Percentiles rank a stretch among this genome's conserved stretches.
Evolutionary conservation across 2,797 vertebrate genomes (phyloP).

Genomic region (Peromyscus aztecus): DNA sequence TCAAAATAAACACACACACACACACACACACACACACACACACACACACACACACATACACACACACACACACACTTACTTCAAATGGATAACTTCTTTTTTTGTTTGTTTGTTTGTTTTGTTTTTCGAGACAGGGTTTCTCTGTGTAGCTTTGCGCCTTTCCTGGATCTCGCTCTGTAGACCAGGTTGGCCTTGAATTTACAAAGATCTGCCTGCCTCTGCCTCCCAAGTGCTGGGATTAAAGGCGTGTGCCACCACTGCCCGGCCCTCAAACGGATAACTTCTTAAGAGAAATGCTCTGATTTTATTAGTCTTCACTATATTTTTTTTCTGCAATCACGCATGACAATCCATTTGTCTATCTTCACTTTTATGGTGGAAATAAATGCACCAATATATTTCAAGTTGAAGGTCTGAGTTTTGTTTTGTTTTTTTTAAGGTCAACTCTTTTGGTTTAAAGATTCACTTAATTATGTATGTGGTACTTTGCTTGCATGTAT

Average conservation of each 20-base stretch:
- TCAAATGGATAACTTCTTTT: too few species aligned
- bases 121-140: too few species aligned
- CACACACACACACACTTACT: not conserved
- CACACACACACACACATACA: not conserved
- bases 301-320: slow-evolving; percentile 53
- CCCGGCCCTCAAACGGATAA: not conserved
- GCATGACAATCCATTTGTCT: not conserved
- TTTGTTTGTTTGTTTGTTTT: too few species aligned
- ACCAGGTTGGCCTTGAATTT: too few species aligned
- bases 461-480: not conserved
- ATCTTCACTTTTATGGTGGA: slow-evolving; percentile 45
- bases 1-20: not conserved
- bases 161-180: too few species aligned
- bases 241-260: too few species aligned
- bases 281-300: slow-evolving; percentile 21
- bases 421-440: not conserved
- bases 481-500: not conserved
- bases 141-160: too few species aligned
- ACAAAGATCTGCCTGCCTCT: too few species aligned
- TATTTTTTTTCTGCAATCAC: slow-evolving; percentile 37
- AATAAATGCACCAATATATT: slow-evolving; percentile 48
- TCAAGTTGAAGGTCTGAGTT: slow-evolving; percentile 34
- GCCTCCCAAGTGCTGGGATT: too few species aligned
- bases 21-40: not conserved
- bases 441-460: not conserved